These are phyloP conservation scores for Dioctria rufipes DNA, from an alignment of 2,888 invertebrate species.

Conservation along the genomic window DNA sequence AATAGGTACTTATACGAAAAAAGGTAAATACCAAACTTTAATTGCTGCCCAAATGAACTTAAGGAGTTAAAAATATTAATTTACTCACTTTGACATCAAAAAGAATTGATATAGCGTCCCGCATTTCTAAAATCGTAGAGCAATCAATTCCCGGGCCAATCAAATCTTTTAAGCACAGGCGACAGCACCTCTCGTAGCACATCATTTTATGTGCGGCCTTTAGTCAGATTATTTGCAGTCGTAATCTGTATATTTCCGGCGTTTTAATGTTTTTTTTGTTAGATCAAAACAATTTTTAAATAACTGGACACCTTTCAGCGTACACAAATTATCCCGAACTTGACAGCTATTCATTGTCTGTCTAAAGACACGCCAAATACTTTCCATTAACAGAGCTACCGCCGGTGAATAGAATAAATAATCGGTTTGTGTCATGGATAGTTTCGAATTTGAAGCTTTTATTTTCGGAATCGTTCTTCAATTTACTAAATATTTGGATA, in stretches of 20 bases:
- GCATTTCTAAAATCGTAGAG: constrained; percentile 41
- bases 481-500: not conserved
- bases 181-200: constrained; percentile 55
- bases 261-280: not conserved
- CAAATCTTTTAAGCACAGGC: constrained; percentile 54
- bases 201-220: constrained; percentile 45
- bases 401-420: not conserved
- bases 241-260: not conserved
- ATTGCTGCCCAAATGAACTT: too few species aligned
- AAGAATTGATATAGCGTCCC: constrained; percentile 38
- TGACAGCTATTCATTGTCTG: constrained; percentile 7
- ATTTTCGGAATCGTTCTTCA: not conserved
- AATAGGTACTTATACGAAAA: too few species aligned
- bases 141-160: constrained; percentile 52
- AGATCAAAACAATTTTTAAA: constrained; percentile 14
- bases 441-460: not conserved
- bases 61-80: not conserved
- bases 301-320: constrained; percentile 4
- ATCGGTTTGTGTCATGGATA: constrained; percentile 1
- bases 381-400: not conserved
- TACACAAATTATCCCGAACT: constrained; percentile 10
- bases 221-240: not conserved
- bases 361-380: constrained; percentile 1
- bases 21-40: too few species aligned
- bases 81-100: constrained; percentile 53